Conservation (phyloP, 2,113 vertebrate genomes). For the Bubalus kerabau region DNA sequence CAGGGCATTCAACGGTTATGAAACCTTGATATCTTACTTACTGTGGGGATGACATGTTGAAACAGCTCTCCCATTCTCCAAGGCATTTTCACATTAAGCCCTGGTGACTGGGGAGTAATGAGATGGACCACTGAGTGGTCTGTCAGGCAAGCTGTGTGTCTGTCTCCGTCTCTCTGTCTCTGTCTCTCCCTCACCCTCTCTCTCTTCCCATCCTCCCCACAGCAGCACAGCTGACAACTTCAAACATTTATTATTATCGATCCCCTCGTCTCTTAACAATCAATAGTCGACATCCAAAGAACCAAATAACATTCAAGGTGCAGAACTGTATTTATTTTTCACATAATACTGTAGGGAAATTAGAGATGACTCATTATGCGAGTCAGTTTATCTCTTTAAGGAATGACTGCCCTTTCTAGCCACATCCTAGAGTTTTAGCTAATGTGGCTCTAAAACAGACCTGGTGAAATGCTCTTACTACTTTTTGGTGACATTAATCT, state of each 20-base stretch:
- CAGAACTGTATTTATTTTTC: constrained; percentile 48
- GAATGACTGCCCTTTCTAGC: not conserved
- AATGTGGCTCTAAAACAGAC: not conserved
- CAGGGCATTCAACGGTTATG: not conserved
- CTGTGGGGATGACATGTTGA: not conserved
- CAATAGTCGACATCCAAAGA: constrained; percentile 44
- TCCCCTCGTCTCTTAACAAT: constrained; percentile 39
- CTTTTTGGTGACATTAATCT: not conserved
- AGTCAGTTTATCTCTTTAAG: constrained; percentile 23
- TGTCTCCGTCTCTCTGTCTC: not conserved
- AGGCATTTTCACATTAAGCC: constrained; percentile 33
- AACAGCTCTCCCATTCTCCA: not conserved
- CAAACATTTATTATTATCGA: constrained; percentile 65
- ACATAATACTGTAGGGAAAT: constrained; percentile 45
- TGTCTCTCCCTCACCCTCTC: not conserved
- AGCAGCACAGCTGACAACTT: constrained; percentile 26
- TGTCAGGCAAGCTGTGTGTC: not conserved
- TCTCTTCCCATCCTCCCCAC: not conserved
- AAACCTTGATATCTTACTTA: not conserved
- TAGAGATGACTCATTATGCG: constrained; percentile 37
- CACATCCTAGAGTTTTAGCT: not conserved
- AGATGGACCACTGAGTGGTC: not conserved
- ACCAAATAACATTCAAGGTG: constrained; percentile 29
- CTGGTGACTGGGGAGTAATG: constrained; percentile 8
- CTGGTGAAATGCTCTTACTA: constrained; percentile 12